These are phyloP conservation scores for Spodoptera littoralis DNA, from an alignment of 2,888 invertebrate genomes.

Conservation along the genomic window DNA sequence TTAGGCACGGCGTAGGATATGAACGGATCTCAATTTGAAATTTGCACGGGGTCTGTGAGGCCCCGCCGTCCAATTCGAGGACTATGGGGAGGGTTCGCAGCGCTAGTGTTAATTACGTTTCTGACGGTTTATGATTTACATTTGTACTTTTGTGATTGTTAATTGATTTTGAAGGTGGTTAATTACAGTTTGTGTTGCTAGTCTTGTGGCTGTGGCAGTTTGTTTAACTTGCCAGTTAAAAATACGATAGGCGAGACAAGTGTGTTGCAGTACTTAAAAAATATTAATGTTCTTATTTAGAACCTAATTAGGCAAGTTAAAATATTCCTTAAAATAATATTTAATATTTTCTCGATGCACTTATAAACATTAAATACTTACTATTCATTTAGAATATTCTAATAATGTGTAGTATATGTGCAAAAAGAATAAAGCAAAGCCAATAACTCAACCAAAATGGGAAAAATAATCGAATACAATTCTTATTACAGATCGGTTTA, in stretches of 20 bases:
- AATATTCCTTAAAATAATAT: too few species aligned
- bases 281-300: too few species aligned
- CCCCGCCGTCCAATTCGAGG: slow-evolving; percentile 70
- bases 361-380: too few species aligned
- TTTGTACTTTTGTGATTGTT: slow-evolving; percentile 63
- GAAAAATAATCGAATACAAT: slow-evolving; percentile 81
- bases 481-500: slow-evolving; percentile 85
- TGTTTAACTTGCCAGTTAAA: neutral
- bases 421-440: slow-evolving; percentile 22
- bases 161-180: slow-evolving; percentile 59
- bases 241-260: too few species aligned
- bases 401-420: too few species aligned
- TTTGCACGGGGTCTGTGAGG: slow-evolving; percentile 71
- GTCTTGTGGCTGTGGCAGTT: neutral
- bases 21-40: slow-evolving; percentile 78
- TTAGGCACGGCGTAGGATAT: slow-evolving; percentile 66
- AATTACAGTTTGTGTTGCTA: slow-evolving; percentile 42
- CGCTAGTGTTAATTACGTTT: slow-evolving; percentile 83
- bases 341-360: too few species aligned
- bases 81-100: slow-evolving; percentile 58
- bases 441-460: slow-evolving; percentile 46
- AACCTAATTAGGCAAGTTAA: too few species aligned
- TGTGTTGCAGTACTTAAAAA: too few species aligned
- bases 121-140: slow-evolving; percentile 77
- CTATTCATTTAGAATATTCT: too few species aligned